Conservation (phyloP, 2,113 vertebrate species). For the Campylomormyrus tamandua region DNA sequence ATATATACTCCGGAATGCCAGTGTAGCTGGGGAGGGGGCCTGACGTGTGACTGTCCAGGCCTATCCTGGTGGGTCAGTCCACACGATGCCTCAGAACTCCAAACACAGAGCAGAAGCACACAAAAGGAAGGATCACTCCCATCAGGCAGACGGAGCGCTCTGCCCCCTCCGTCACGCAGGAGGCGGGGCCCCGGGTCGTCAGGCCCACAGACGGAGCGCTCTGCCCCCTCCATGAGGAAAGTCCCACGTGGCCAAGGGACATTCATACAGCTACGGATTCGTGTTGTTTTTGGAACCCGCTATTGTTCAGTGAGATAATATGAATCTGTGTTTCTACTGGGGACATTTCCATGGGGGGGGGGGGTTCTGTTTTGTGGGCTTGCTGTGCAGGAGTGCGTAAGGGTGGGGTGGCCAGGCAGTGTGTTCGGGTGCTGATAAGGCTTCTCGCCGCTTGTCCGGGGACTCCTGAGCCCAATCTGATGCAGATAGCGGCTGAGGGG, state of each 20-base stretch:
- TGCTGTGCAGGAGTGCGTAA: not conserved
- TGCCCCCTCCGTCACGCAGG: not conserved
- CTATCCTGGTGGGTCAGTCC: not conserved
- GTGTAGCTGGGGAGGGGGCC: not conserved
- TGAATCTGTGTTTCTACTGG: slow-evolving; percentile 28
- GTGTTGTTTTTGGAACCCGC: slow-evolving; percentile 25
- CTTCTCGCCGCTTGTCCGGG: not conserved
- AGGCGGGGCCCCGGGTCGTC: not conserved
- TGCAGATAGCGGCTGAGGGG: not conserved
- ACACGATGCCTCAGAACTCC: not conserved
- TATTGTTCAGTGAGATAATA: slow-evolving; percentile 30
- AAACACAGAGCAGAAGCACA: not conserved
- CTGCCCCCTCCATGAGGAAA: not conserved
- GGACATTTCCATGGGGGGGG: slow-evolving; percentile 14
- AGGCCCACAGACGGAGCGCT: not conserved
- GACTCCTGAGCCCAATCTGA: slow-evolving; percentile 12
- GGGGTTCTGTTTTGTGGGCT: not conserved
- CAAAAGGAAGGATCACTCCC: not conserved
- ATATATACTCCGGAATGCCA: not conserved
- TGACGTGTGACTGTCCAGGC: not conserved
- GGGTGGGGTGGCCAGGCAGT: slow-evolving; percentile 4
- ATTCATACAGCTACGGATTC: slow-evolving; percentile 24
- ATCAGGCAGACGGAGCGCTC: not conserved
- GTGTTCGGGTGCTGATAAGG: slow-evolving; percentile 25
- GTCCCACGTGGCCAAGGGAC: slow-evolving; percentile 18